Evolutionary conservation across 2,888 invertebrate species (phyloP).

Genomic region (Oligia fasciuncula): DNA sequence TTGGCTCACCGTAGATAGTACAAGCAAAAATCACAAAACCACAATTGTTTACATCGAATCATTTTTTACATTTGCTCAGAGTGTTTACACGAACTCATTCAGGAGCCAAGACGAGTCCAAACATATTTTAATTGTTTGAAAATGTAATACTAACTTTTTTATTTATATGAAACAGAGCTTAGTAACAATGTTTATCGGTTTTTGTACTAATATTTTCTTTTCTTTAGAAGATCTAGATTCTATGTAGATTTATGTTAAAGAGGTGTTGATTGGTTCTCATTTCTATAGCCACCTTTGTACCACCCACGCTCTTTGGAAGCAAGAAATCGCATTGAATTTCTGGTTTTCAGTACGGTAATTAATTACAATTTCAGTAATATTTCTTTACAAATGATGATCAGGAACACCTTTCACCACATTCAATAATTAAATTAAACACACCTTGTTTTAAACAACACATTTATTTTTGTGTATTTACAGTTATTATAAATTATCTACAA

Average conservation of each 20-base stretch:
- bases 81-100: conserved; percentile 50
- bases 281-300: neutral
- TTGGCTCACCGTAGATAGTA: conserved; percentile 28
- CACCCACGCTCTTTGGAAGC: conserved; percentile 23
- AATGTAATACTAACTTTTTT: conserved; percentile 17
- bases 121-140: conserved; percentile 43
- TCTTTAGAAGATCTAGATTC: conserved; percentile 10
- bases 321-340: conserved; percentile 15
- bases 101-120: conserved; percentile 36
- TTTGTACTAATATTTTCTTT: conserved; percentile 12
- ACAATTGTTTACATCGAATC: conserved; percentile 45
- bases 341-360: conserved; percentile 25
- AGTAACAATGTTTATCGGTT: conserved; percentile 18
- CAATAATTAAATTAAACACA: conserved; percentile 55
- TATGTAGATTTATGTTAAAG: conserved; percentile 1
- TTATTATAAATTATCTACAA: conserved; percentile 75
- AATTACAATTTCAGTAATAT: conserved; percentile 8
- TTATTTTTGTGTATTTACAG: conserved; percentile 81
- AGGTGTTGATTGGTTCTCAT: conserved; percentile 13
- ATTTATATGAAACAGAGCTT: conserved; percentile 15
- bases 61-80: conserved; percentile 44
- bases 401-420: conserved; percentile 17
- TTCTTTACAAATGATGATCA: conserved; percentile 1
- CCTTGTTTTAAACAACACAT: conserved; percentile 74
- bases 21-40: conserved; percentile 38